Percentiles rank a stretch among this genome's conserved stretches.
These are phyloP conservation scores for Nilaparvata lugens DNA, from an alignment of 1,140 invertebrate species.

Conservation along the genomic window DNA sequence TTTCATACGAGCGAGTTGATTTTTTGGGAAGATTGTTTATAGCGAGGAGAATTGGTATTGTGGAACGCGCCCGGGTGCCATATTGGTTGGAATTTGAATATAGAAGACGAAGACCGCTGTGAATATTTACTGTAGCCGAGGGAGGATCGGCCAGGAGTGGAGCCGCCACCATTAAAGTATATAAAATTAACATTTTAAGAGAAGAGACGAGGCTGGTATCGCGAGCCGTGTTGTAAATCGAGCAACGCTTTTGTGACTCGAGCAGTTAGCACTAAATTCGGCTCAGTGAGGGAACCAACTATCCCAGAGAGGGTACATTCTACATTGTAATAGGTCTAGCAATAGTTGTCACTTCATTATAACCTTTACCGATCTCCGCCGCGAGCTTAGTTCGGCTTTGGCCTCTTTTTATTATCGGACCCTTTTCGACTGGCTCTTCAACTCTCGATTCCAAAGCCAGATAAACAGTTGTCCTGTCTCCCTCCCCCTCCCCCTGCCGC, in stretches of 20 bases:
- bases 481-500: too few species aligned
- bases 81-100: too few species aligned
- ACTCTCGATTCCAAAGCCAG: neutral
- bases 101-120: too few species aligned
- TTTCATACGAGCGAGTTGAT: too few species aligned
- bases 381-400: neutral
- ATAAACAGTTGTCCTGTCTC: neutral
- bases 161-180: neutral
- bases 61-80: too few species aligned
- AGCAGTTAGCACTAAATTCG: too few species aligned
- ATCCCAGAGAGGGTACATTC: neutral
- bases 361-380: neutral
- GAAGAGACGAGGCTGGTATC: neutral
- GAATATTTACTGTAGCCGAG: too few species aligned
- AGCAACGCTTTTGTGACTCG: neutral
- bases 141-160: too few species aligned
- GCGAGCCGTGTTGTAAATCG: neutral
- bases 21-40: too few species aligned
- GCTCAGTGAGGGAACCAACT: too few species aligned
- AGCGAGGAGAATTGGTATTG: too few species aligned
- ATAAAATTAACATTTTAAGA: slow-evolving; percentile 3
- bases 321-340: neutral
- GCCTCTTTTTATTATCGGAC: neutral
- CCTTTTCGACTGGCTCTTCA: neutral
- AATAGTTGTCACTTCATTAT: slow-evolving; percentile 2